These are phyloP conservation scores for Samia ricini DNA, from an alignment of 1,140 invertebrate species.

Conservation along the genomic window DNA sequence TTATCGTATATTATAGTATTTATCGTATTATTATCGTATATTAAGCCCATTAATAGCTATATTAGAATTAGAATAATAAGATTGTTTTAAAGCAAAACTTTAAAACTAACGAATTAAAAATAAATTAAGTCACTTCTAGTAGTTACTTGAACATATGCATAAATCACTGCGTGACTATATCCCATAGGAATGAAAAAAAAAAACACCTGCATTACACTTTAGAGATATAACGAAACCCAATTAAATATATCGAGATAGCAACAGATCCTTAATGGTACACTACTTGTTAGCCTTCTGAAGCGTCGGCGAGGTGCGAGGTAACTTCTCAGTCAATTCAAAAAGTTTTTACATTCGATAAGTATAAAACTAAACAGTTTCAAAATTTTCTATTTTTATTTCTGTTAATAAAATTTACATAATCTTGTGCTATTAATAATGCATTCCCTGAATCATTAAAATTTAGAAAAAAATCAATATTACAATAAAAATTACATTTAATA, in stretches of 20 bases:
- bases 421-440: too few relatives aligned
- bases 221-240: constrained; percentile 56
- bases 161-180: constrained; percentile 57
- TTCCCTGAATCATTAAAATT: too few relatives aligned
- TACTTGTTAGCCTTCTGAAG: constrained; percentile 50
- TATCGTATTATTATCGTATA: too few relatives aligned
- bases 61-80: too few relatives aligned
- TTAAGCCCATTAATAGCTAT: too few relatives aligned
- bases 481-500: too few relatives aligned
- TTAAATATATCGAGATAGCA: constrained; percentile 71
- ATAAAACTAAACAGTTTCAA: too few relatives aligned
- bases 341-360: background rate
- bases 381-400: too few relatives aligned
- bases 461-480: too few relatives aligned
- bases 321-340: constrained; percentile 8
- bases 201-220: constrained; percentile 49
- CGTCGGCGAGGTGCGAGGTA: constrained; percentile 35
- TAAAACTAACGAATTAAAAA: background rate
- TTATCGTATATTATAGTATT: too few relatives aligned
- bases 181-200: constrained; percentile 35
- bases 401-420: too few relatives aligned
- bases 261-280: constrained; percentile 61
- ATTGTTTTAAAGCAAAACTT: background rate
- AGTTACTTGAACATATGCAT: constrained; percentile 17
- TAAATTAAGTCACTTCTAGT: constrained; percentile 2